Conservation (phyloP, 2,888 invertebrate species). For the Alentia gelatinosa region DNA sequence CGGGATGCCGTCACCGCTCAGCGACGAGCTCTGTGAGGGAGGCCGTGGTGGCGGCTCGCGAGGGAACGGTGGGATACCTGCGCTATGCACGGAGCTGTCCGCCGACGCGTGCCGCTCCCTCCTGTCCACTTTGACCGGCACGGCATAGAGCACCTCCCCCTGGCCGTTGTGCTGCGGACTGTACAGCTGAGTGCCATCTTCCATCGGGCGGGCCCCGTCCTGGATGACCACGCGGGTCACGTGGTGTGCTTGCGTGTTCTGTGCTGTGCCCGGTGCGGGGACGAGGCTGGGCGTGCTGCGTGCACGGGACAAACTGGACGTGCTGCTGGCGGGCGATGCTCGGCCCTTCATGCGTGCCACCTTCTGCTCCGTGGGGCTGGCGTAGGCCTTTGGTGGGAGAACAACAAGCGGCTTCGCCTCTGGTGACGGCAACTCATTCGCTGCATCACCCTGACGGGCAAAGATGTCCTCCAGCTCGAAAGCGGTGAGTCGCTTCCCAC, state of each 20-base stretch:
- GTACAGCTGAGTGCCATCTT: constrained; percentile 26
- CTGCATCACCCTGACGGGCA: constrained; percentile 43
- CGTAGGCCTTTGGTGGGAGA: constrained; percentile 39
- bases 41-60: constrained; percentile 66
- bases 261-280: background rate
- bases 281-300: constrained; percentile 53
- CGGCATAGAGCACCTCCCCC: constrained; percentile 54
- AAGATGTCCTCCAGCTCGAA: constrained; percentile 59
- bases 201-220: background rate
- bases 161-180: background rate
- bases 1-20: constrained; percentile 58
- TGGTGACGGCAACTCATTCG: background rate
- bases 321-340: background rate
- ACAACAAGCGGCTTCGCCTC: constrained; percentile 42
- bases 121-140: constrained; percentile 27
- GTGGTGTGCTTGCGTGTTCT: background rate
- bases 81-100: background rate
- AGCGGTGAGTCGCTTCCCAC: constrained; percentile 65
- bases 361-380: constrained; percentile 52
- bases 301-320: constrained; percentile 38
- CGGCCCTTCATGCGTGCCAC: constrained; percentile 44
- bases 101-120: background rate
- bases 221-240: constrained; percentile 18
- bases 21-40: constrained; percentile 55
- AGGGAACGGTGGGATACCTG: constrained; percentile 67